Percentiles rank a stretch among this genome's conserved stretches.
These are phyloP conservation scores for Rousettus leschenaultii DNA, from an alignment of 2,113 vertebrate species.

Conservation along the genomic window DNA sequence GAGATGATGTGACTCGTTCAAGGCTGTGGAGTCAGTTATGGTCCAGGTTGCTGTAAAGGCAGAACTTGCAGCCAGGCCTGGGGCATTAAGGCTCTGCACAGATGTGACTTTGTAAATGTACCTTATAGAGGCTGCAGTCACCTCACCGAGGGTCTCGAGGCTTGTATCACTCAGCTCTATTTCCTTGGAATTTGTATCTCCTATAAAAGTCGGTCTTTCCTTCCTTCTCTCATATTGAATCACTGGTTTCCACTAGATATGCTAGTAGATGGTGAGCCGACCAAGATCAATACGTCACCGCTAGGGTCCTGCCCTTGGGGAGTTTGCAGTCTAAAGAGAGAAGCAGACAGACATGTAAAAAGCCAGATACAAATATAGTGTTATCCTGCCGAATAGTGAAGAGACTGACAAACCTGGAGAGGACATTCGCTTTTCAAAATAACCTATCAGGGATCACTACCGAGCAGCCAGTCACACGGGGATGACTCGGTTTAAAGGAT, in stretches of 20 bases:
- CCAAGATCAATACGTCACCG: not conserved
- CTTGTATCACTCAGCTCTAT: not conserved
- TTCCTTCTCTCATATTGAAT: not conserved
- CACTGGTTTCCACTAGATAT: not conserved
- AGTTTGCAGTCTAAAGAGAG: not conserved
- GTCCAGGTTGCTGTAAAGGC: not conserved
- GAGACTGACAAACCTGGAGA: not conserved
- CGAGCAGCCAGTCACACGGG: not conserved
- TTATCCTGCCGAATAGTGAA: not conserved
- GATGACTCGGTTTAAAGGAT: not conserved
- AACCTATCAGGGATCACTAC: not conserved
- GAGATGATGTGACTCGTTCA: not conserved
- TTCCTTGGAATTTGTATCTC: not conserved
- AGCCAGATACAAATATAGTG: not conserved
- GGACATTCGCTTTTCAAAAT: not conserved
- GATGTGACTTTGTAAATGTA: not conserved
- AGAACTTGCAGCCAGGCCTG: not conserved
- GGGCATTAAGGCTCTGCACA: not conserved
- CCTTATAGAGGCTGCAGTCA: fast-evolving
- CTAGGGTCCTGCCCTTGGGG: not conserved
- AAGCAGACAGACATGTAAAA: fast-evolving
- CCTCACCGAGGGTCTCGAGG: not conserved
- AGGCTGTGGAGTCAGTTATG: not conserved
- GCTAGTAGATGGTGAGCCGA: not conserved
- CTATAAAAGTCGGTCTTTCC: not conserved